Conservation (phyloP, 2,113 vertebrate genomes). For the Lepidothrix coronata region DNA sequence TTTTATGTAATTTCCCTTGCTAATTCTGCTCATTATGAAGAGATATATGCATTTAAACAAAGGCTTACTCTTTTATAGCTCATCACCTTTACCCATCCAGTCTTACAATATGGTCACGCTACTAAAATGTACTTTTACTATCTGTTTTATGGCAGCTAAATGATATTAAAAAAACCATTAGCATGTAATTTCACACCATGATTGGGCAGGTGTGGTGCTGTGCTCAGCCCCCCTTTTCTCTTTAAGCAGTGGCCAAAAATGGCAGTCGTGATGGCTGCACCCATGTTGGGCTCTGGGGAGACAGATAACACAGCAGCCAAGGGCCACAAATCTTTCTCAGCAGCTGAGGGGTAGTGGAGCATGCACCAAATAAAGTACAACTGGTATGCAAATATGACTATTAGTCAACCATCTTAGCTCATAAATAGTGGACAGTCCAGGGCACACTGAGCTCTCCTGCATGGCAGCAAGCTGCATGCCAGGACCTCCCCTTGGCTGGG, state of each 20-base stretch:
- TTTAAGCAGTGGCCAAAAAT: not conserved
- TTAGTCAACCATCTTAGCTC: not conserved
- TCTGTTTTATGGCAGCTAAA: slow-evolving; percentile 38
- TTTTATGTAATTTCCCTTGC: slow-evolving; percentile 54
- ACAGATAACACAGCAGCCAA: not conserved
- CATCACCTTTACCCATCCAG: slow-evolving; percentile 51
- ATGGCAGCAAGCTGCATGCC: not conserved
- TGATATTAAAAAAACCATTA: slow-evolving; percentile 19
- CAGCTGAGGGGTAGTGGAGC: not conserved
- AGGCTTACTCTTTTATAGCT: slow-evolving; percentile 38
- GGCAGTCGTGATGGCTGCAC: not conserved
- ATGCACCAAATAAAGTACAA: not conserved
- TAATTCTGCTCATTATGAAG: slow-evolving; percentile 53
- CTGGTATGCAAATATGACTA: not conserved
- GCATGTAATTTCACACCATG: slow-evolving; percentile 2
- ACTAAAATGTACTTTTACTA: slow-evolving; percentile 24
- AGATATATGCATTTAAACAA: slow-evolving; percentile 57
- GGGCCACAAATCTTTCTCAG: not conserved
- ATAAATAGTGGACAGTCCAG: not conserved
- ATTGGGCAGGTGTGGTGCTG: not conserved
- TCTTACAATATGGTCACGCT: slow-evolving; percentile 23
- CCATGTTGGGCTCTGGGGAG: not conserved
- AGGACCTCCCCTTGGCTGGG: not conserved
- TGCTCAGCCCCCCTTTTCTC: not conserved
- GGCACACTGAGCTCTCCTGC: not conserved